Evolutionary conservation across 2,113 vertebrate genomes (phyloP), one percentile per base, ranked within the genome.

Genomic region (Craseonycteris thonglongyai): DNA sequence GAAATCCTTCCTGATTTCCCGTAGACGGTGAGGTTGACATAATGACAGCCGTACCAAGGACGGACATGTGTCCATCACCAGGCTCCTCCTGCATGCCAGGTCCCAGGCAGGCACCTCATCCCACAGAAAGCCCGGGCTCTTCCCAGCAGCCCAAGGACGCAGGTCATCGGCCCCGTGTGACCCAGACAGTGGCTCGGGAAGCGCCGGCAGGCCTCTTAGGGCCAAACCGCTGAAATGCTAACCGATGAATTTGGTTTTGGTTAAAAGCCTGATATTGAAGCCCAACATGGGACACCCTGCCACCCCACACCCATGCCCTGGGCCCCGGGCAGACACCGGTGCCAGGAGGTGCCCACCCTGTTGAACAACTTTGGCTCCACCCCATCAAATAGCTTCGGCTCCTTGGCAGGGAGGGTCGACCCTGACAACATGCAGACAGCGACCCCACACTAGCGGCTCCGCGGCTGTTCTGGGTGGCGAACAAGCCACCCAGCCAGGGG

Each of bases 391-490:
- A 14, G 80, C 87, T 35, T 75, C 13, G 16, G 75, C 91, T 45
- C 76, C 56, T 61, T 72, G 63, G 79, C 66, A 18, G 30, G 1
- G 33, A n/a, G 56, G 10, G 65, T 65, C 9, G 71, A 88, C 5
- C 89, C 95, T 92, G 93, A 72, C 68, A 88, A 72, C 66, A 6
- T 21, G 61, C 19, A 42, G 45, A 81, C 56, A 84, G 95, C 40
- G 89, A 93, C 95, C 79, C 42, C 12, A 38, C 45, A 83, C 94
- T 75, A 93, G 97, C 79, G 56, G 22, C 19, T 18, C 72, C 14
- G 6, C 59, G 90, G n/a, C 63, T 79, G 90, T 61, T 88, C 33
- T 87, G 96, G 97, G 97, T 90, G 90, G 88, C 87, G 15, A 2
- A 21, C 1, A 19, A 47, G 4, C n/a, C 80, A 5, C 26, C 7